phyloP scores from a whole-genome alignment of 2,113 vertebrate species.

The Catharus bicknelli region DNA sequence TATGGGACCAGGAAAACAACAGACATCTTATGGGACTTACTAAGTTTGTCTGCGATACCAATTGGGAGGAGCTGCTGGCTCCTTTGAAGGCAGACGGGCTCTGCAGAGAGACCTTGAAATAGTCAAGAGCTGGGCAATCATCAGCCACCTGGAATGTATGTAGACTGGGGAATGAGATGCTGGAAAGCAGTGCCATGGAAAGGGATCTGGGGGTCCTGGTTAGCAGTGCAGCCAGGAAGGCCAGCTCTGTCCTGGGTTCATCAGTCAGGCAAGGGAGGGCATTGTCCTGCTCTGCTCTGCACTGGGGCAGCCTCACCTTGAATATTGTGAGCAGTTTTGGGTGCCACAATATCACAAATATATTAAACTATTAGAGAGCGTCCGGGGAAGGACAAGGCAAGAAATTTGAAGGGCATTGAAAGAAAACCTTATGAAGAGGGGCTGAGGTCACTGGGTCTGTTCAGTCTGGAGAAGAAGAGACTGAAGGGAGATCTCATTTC shows the following conservation, averaged over 20 bases:
- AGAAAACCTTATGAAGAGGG: background rate
- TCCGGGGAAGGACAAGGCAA: background rate
- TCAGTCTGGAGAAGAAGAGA: background rate
- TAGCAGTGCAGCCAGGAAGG: background rate
- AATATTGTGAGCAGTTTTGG: background rate
- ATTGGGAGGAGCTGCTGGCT: background rate
- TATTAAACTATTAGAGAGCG: fast-evolving
- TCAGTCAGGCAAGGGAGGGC: background rate
- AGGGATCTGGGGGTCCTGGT: background rate
- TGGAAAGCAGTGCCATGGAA: background rate
- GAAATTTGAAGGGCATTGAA: background rate
- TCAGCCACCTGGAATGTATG: background rate
- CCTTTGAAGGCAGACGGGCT: background rate
- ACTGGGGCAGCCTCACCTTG: background rate
- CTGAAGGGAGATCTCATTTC: background rate
- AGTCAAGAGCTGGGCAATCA: background rate
- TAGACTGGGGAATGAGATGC: too few relatives aligned
- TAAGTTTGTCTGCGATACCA: background rate
- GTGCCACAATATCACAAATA: background rate
- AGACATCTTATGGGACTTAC: background rate
- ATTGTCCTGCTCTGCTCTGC: background rate
- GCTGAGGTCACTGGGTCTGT: background rate
- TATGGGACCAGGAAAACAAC: background rate
- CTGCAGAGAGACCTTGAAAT: background rate
- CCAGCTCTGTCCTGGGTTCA: fast-evolving